Base-by-base conservation (phyloP, 2,888 invertebrate species). In the Brenthis daphne region DNA sequence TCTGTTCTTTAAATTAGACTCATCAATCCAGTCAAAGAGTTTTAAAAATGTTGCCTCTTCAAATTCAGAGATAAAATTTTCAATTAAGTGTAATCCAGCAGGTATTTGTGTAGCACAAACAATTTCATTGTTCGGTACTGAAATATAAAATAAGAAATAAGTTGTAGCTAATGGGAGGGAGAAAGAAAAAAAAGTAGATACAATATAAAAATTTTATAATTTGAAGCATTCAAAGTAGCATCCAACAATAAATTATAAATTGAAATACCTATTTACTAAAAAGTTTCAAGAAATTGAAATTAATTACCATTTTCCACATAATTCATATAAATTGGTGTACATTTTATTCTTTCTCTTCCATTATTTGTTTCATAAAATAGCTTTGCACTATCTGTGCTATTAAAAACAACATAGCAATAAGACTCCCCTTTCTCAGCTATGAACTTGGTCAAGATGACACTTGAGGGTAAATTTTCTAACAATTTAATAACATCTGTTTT, bases 341-440 rank as follows among this genome's bases (percentile, higher is more conserved):
- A 12, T 82, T 69, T 54, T 92, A 6, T 94, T 93, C 75, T 94
- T 93, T 61, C 94, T 48, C 86, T 89, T 4, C 95, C 96, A 88
- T 97, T 95, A 76, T 94, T 90, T 11, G 85, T 83, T 6, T 92
- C 78, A 77, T 93, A 95, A 66, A 96, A 95, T 13, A 79, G 75
- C 43, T 81, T 74, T 0, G 97, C 95, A 78, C 94, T 92, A 12
- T 86, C 77, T 6, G 84, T 75, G 4, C 85, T 86, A 37, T 80
- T 75, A 79, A 95, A 97, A 50, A 94, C 89, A 6, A 98, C 79
- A 84, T 97, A 98, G 61, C 96, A 96, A 81, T 97, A 96, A 0
- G 98, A 96, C 88, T 98, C 97, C 68, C 95, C 95, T 24, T 96
- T 95, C 71, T 96, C 84, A 93, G 98, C 95, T 50, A 95, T 84